A percentile compares a stretch with the other conserved stretches of the same genome.
phyloP scores from a whole-genome alignment of 2,113 vertebrate genomes.

The Python bivittatus region DNA sequence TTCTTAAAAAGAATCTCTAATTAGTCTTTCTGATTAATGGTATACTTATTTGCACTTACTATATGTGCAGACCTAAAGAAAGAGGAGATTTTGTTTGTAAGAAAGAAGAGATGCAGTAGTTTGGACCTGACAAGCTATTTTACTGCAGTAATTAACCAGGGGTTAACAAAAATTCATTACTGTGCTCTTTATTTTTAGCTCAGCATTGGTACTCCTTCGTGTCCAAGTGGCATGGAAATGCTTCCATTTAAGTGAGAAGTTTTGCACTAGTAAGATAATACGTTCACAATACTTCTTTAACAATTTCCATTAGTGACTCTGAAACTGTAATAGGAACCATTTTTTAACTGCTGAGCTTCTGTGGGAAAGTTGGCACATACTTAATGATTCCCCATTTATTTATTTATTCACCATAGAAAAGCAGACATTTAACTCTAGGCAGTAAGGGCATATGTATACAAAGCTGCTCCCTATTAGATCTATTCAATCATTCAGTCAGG shows the following conservation, averaged over 20 bases:
- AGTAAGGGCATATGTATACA: background rate
- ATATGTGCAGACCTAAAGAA: conserved; percentile 45
- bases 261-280: conserved; percentile 33
- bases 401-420: conserved; percentile 39
- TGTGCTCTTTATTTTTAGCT: conserved; percentile 50
- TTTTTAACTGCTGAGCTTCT: conserved; percentile 27
- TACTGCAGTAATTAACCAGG: conserved; percentile 60
- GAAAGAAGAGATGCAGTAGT: conserved; percentile 48
- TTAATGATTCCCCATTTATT: conserved; percentile 3
- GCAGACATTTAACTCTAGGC: conserved; percentile 9
- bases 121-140: conserved; percentile 53
- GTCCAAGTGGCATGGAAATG: conserved; percentile 51
- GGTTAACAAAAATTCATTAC: conserved; percentile 37
- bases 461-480: background rate
- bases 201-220: conserved; percentile 38
- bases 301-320: conserved; percentile 44
- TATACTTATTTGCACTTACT: conserved; percentile 39
- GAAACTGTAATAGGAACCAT: conserved; percentile 41
- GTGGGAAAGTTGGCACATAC: conserved; percentile 15
- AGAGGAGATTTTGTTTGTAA: conserved; percentile 11
- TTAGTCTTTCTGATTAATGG: conserved; percentile 41
- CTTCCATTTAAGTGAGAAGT: conserved; percentile 51
- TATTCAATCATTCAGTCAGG: background rate
- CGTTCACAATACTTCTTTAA: conserved; percentile 25
- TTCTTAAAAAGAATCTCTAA: conserved; percentile 43